A percentile compares a stretch with the other conserved stretches of the same genome.
Evolutionary conservation across 2,113 vertebrate species (phyloP).

Genomic region (Atractosteus spatula): DNA sequence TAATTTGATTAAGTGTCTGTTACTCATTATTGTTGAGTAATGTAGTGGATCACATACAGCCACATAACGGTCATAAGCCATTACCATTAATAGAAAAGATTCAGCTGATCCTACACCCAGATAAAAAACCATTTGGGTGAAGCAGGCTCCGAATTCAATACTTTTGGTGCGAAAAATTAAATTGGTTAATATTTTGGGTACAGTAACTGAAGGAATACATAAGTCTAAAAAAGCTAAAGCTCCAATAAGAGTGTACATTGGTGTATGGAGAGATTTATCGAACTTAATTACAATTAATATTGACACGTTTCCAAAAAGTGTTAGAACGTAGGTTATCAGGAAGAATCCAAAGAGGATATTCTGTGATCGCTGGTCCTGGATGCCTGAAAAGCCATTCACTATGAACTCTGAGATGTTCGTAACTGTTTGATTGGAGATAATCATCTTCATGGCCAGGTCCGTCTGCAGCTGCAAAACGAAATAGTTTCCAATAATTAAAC

Average conservation of each 20-base stretch:
- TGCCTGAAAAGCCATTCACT: background rate
- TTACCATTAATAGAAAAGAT: constrained; percentile 45
- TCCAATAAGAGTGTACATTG: background rate
- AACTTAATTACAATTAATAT: constrained; percentile 2
- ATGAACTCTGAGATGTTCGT: background rate
- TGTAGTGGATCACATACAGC: constrained; percentile 52
- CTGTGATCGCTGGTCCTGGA: background rate
- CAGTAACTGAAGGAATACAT: constrained; percentile 7
- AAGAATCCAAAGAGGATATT: background rate
- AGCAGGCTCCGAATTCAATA: background rate
- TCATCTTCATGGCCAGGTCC: background rate
- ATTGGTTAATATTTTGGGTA: constrained; percentile 3
- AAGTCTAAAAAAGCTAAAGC: background rate
- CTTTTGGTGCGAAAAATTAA: background rate
- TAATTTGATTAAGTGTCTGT: background rate
- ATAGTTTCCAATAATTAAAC: too few species aligned
- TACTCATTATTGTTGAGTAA: constrained; percentile 48
- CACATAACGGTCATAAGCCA: constrained; percentile 60
- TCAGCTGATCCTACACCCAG: too few species aligned
- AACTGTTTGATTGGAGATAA: background rate
- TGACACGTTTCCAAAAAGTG: background rate
- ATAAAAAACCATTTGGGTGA: background rate
- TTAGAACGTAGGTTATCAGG: background rate
- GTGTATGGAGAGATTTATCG: background rate
- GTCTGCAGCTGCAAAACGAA: too few species aligned